phyloP scores from a whole-genome alignment of 2,797 vertebrate genomes.

The Pipistrellus pipistrellus region DNA sequence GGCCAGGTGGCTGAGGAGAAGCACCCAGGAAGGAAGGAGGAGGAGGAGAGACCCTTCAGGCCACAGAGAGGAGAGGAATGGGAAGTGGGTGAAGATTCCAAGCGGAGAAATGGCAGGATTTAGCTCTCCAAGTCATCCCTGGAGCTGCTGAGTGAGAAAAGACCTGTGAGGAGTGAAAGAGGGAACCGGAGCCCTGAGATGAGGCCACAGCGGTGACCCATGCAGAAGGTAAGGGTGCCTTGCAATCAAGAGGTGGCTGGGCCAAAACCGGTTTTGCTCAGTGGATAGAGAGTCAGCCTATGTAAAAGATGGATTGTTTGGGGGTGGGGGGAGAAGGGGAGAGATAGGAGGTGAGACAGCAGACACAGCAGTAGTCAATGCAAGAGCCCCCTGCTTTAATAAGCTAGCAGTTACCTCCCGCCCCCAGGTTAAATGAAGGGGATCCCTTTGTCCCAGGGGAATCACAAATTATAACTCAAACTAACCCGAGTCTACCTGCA shows the following conservation, averaged over 20 bases:
- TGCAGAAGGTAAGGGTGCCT: not conserved
- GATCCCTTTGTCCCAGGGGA: conserved; percentile 2
- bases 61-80: not conserved
- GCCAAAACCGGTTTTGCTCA: no score
- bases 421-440: conserved; percentile 10
- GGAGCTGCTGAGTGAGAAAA: not conserved
- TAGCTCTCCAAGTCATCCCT: conserved; percentile 39
- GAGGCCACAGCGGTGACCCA: not conserved
- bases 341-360: not conserved
- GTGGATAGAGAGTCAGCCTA: not conserved
- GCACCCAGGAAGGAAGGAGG: no score
- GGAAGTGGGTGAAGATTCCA: not conserved
- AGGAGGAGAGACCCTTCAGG: not conserved
- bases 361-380: not conserved
- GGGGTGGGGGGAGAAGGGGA: no score
- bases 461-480: conserved; percentile 51
- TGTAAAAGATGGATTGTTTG: not conserved
- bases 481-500: conserved; percentile 15
- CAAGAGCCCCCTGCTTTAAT: conserved; percentile 30
- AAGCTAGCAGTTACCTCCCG: not conserved
- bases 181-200: not conserved
- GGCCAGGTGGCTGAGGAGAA: not conserved
- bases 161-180: not conserved
- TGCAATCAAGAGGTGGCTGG: not conserved
- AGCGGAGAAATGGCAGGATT: conserved; percentile 12